These are phyloP conservation scores for Euphonia xanthogaster DNA, from an alignment of 2,797 vertebrate species.

Conservation along the genomic window DNA sequence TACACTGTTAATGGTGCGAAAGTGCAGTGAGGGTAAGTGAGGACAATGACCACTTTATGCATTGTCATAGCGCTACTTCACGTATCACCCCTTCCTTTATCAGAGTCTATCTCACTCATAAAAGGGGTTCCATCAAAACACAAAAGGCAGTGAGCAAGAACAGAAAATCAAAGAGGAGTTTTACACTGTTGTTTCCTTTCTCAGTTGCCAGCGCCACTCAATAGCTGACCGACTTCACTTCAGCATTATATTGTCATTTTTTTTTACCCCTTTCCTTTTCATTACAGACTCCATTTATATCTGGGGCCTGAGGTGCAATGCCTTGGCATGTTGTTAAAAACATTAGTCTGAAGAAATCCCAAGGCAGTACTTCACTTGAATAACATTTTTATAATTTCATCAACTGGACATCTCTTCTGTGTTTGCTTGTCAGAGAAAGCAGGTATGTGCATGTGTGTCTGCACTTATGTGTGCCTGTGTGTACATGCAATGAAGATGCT, in stretches of 20 bases:
- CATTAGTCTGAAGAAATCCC: conserved; percentile 25
- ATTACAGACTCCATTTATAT: background rate
- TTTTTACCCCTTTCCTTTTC: background rate
- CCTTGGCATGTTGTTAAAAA: conserved; percentile 21
- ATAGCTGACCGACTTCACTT: background rate
- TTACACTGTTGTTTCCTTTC: background rate
- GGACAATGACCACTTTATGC: background rate
- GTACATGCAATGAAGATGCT: background rate
- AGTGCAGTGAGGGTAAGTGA: background rate
- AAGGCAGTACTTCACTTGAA: background rate
- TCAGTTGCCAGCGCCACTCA: background rate
- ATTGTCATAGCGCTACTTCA: background rate
- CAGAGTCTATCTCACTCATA: background rate
- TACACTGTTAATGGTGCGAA: background rate
- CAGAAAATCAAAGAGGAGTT: background rate
- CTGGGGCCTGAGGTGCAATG: background rate
- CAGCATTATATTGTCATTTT: background rate
- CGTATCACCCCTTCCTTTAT: background rate
- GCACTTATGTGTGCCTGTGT: background rate
- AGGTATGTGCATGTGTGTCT: too few species aligned
- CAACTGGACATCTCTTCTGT: background rate
- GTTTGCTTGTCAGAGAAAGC: background rate
- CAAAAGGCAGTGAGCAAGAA: background rate
- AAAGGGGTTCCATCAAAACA: background rate
- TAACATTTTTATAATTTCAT: conserved; percentile 30